Evolutionary conservation across 2,797 vertebrate genomes (phyloP).

Genomic region (Cossypha niveicapilla): DNA sequence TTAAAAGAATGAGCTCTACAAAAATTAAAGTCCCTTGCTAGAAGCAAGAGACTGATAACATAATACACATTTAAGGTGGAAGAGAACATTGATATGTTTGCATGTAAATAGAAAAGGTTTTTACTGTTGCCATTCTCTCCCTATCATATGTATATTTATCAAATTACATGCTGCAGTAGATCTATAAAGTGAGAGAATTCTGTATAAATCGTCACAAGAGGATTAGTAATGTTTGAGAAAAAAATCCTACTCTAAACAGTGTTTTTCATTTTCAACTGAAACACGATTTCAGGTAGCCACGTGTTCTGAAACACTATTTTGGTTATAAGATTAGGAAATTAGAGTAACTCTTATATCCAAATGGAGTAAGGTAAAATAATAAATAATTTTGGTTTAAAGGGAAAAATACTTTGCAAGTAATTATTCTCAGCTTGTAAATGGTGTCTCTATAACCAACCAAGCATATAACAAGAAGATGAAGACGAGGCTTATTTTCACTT

Average conservation of each 20-base stretch:
- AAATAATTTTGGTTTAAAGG: slow-evolving; percentile 85
- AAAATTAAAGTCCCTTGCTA: background rate
- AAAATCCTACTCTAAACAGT: background rate
- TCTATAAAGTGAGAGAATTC: slow-evolving; percentile 15
- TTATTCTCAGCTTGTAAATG: slow-evolving; percentile 91
- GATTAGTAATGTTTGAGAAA: background rate
- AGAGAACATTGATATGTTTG: background rate
- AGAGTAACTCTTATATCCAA: background rate
- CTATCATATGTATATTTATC: background rate
- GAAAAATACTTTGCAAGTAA: slow-evolving; percentile 88
- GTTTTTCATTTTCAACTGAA: background rate
- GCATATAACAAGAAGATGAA: slow-evolving; percentile 98
- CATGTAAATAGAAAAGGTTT: background rate
- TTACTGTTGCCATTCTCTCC: background rate
- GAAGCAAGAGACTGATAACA: background rate
- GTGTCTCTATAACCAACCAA: slow-evolving; percentile 86
- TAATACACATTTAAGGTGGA: background rate
- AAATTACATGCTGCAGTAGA: background rate
- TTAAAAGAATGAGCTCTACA: background rate
- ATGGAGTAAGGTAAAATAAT: slow-evolving; percentile 49
- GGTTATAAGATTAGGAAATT: slow-evolving; percentile 36
- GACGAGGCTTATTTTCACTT: slow-evolving; percentile 93
- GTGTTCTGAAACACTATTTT: background rate
- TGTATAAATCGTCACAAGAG: background rate
- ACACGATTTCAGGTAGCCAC: background rate